phyloP scores from a whole-genome alignment of 2,113 vertebrate species.

The Campylomormyrus numenius region DNA sequence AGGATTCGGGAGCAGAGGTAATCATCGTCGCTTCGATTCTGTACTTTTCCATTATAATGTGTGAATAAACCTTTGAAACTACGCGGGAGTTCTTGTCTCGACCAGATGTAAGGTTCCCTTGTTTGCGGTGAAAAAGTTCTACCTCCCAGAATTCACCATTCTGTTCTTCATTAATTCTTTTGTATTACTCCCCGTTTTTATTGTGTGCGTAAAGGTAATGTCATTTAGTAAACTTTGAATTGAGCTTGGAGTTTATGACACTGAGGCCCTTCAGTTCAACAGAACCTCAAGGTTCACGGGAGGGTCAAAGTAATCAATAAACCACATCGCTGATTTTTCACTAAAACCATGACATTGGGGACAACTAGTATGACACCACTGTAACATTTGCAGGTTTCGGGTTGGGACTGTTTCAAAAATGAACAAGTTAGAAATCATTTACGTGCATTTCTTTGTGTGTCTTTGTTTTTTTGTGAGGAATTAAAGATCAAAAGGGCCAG shows the following conservation, averaged over 20 bases:
- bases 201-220: background rate
- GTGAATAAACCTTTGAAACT: slow-evolving; percentile 9
- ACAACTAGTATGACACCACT: background rate
- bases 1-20: background rate
- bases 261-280: background rate
- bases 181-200: background rate
- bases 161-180: background rate
- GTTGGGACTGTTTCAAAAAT: background rate
- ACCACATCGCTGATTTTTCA: background rate
- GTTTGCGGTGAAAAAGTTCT: background rate
- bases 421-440: background rate
- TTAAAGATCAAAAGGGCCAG: background rate
- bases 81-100: background rate
- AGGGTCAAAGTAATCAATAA: background rate
- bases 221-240: background rate
- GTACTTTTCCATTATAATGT: background rate
- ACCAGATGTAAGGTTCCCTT: background rate
- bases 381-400: background rate
- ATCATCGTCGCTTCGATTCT: background rate
- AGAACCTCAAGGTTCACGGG: background rate
- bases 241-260: background rate
- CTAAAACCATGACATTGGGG: background rate
- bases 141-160: background rate
- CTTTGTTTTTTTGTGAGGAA: background rate
- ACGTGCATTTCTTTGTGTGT: background rate